Base-by-base conservation (phyloP, 2,888 invertebrate species). In the Athalia cordata region DNA sequence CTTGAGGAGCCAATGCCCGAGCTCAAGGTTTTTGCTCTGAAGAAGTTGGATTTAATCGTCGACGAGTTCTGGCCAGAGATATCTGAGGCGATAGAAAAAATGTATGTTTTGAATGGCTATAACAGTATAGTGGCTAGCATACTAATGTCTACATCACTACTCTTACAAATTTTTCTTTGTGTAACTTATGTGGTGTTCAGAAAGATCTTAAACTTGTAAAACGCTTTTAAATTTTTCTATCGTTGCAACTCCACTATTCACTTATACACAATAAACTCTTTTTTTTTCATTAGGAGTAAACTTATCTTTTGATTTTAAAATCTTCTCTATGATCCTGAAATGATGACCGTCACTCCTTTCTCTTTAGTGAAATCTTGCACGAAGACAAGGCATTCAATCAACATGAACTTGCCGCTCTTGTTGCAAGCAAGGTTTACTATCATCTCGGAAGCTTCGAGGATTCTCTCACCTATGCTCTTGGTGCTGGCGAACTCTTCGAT, bases 1-100 rank as follows among this genome's bases (percentile, higher is more conserved):
- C 92, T 99, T 84, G 98, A 99, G 90, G 99, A 99, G 91, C 96
- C 97, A 75, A 96, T 97, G 93, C 94, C 96, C 11, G 98, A 98
- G 91, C 92, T 99, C 79, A 98, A 98, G 91, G 95, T 96, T 47
- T 99, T 98, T 90, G 98, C 99, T 13, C 91, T 99, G 85, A 95
- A 95, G 87, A 98, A 98, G 89, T 92, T 99, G 85, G 96, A 99
- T 91, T 93, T 94, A 87, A 97, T 99, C 86, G 98, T 99, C 0
- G 98, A 99, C 90, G 97, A 98, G 89, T 99, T 99, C 91, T 99
- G 99, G 99, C 97, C 99, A 7, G 99, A 99, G 92, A 99, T 99
- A 85, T 98, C 98, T 0, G 99, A 99, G 91, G 97, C 98, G 11
- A 97, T 99, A 85, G 97, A 97, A 87, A 99, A 98, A 92, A 98